phyloP scores from a whole-genome alignment of 2,113 vertebrate species.

The Phalacrocorax brasilianus region DNA sequence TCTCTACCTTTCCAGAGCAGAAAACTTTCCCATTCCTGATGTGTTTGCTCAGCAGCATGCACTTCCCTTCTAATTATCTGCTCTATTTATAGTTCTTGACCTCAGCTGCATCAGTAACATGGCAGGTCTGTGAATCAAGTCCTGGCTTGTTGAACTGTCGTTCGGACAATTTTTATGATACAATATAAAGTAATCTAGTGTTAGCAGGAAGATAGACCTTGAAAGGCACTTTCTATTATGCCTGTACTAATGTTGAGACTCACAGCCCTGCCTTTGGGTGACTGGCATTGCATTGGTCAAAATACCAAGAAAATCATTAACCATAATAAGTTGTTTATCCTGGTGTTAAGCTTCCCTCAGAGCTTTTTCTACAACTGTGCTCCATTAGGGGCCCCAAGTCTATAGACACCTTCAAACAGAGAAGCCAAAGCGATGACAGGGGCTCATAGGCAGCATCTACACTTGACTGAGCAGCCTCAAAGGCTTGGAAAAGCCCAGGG shows the following conservation, averaged over 20 bases:
- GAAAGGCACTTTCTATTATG: neutral
- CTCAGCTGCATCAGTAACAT: neutral
- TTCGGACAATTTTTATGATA: neutral
- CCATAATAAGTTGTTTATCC: slow-evolving; percentile 14
- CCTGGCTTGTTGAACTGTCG: neutral
- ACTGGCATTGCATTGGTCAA: neutral
- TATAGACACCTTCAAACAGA: neutral
- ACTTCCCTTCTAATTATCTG: slow-evolving; percentile 47
- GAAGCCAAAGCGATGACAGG: neutral
- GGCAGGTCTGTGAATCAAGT: neutral
- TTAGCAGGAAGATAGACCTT: neutral
- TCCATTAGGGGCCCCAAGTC: neutral
- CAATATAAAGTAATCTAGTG: neutral
- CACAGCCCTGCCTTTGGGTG: neutral
- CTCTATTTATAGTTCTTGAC: slow-evolving; percentile 47
- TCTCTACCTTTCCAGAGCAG: neutral
- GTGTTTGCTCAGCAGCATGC: slow-evolving; percentile 18
- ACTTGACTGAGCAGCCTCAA: slow-evolving; percentile 25
- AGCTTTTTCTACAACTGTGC: neutral
- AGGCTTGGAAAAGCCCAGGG: neutral
- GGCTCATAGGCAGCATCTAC: neutral
- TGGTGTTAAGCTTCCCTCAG: neutral
- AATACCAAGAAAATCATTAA: neutral
- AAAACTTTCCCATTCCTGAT: neutral
- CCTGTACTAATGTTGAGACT: neutral